Evolutionary conservation across 35 echinoderm and acorn worm species (phyloP).

Genomic region (Diadema setosum): DNA sequence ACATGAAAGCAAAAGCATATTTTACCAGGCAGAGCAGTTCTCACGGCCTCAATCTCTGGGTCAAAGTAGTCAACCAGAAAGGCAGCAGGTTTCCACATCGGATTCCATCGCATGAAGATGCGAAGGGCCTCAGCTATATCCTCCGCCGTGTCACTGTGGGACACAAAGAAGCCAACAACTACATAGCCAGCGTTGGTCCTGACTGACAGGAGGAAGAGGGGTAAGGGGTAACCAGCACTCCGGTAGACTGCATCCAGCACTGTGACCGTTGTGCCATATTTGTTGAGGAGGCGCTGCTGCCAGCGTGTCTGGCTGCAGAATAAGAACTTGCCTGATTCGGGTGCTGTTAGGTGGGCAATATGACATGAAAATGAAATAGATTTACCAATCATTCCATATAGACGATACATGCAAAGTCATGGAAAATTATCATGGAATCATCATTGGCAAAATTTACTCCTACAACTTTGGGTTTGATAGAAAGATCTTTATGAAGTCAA

Average conservation of each 20-base stretch:
- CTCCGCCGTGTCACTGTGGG: not conserved
- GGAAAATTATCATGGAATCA: no score
- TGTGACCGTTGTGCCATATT: constrained; percentile 10
- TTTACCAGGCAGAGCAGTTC: not conserved
- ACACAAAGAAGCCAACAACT: constrained; percentile 25
- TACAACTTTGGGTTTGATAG: no score
- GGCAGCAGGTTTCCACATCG: constrained; percentile 3
- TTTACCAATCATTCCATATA: no score
- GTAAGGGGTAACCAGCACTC: constrained; percentile 15
- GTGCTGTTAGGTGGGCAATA: no score
- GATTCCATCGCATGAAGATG: constrained; percentile 30
- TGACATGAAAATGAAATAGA: no score
- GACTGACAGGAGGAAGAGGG: constrained; percentile 26
- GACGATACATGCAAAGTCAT: no score
- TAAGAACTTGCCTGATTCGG: not conserved
- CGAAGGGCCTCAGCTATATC: constrained; percentile 6
- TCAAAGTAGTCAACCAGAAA: constrained; percentile 37
- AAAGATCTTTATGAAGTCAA: no score
- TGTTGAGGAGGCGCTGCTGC: constrained; percentile 9
- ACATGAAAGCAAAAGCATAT: no score
- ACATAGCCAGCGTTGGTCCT: constrained; percentile 34
- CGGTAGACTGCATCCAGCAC: constrained; percentile 21
- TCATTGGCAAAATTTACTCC: no score
- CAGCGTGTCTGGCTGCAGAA: constrained; percentile 9
- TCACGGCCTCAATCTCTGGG: not conserved